These are phyloP conservation scores for Ernsta delagoae DNA, from an alignment of 2,888 invertebrate genomes.

Conservation along the genomic window DNA sequence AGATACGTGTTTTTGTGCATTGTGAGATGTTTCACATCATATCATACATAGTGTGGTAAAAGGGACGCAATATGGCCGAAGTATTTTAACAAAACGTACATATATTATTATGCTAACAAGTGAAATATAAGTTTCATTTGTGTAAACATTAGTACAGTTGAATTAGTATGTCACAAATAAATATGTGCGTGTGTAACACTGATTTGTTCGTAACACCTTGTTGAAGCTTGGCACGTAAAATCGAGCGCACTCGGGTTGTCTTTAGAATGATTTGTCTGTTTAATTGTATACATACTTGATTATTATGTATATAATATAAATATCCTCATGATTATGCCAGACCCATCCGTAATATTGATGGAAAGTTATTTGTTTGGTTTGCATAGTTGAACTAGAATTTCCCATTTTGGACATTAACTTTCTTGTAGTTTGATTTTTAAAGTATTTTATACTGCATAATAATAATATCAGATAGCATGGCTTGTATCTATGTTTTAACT, in stretches of 20 bases:
- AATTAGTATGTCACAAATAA: conserved; percentile 33
- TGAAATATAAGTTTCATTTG: conserved; percentile 24
- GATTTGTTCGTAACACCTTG: conserved; percentile 26
- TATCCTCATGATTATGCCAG: neutral
- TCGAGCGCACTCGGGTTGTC: conserved; percentile 14
- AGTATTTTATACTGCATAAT: too few relatives aligned
- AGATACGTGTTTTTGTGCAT: conserved; percentile 45
- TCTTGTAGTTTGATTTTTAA: too few relatives aligned
- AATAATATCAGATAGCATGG: too few relatives aligned
- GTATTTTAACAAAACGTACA: too few relatives aligned
- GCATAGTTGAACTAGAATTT: too few relatives aligned
- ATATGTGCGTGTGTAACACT: conserved; percentile 40
- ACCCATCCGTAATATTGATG: neutral
- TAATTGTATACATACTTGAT: neutral
- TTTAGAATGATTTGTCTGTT: conserved; percentile 31
- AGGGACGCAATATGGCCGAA: conserved; percentile 53
- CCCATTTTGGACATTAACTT: too few relatives aligned
- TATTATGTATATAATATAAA: too few relatives aligned
- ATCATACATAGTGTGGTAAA: conserved; percentile 59
- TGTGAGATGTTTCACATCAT: conserved; percentile 57
- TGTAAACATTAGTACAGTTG: conserved; percentile 28
- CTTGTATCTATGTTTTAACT: too few relatives aligned
- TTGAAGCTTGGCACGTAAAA: conserved; percentile 16
- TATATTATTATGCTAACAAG: neutral
- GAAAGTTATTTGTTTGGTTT: too few relatives aligned